Conservation (phyloP, 92 coral and sea anemone species). For the Plumapathes pennacea region DNA sequence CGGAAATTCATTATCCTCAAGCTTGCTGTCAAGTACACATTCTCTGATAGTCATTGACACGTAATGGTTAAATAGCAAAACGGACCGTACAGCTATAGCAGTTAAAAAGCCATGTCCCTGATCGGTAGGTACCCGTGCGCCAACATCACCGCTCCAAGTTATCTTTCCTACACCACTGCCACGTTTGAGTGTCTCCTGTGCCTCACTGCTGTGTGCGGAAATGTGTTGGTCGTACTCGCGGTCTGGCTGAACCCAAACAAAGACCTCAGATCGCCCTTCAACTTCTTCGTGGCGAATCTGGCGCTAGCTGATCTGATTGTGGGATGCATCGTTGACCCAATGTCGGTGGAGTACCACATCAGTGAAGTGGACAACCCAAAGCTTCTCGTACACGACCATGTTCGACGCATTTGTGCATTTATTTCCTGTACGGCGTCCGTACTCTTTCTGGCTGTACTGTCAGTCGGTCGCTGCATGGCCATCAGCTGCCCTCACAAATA, state of each 20-base stretch:
- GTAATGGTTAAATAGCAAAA: too few species aligned
- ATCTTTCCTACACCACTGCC: constrained; percentile 49
- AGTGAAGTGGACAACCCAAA: constrained; percentile 9
- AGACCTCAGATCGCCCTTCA: constrained; percentile 61
- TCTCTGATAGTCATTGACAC: too few species aligned
- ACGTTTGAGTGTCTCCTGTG: constrained; percentile 25
- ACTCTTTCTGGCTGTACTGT: constrained; percentile 73
- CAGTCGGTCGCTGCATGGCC: constrained; percentile 81
- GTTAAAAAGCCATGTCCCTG: constrained; percentile 40
- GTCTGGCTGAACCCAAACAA: constrained; percentile 61
- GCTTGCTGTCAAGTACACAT: too few species aligned
- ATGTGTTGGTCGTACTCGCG: constrained; percentile 62
- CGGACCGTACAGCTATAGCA: too few species aligned
- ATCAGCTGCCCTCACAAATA: constrained; percentile 74
- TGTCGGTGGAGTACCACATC: constrained; percentile 30
- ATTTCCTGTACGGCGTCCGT: constrained; percentile 82
- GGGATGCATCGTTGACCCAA: constrained; percentile 53
- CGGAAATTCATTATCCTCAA: too few species aligned
- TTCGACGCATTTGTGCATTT: constrained; percentile 64
- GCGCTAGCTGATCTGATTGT: constrained; percentile 62
- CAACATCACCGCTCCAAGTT: constrained; percentile 27
- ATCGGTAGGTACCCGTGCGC: constrained; percentile 60
- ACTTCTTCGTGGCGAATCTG: constrained; percentile 64
- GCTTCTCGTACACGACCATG: constrained; percentile 26
- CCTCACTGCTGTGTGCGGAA: constrained; percentile 44